A percentile compares a stretch with the other conserved stretches of the same genome.
These are phyloP conservation scores for Sorex fumeus DNA, from an alignment of 2,113 vertebrate species.

Conservation along the genomic window DNA sequence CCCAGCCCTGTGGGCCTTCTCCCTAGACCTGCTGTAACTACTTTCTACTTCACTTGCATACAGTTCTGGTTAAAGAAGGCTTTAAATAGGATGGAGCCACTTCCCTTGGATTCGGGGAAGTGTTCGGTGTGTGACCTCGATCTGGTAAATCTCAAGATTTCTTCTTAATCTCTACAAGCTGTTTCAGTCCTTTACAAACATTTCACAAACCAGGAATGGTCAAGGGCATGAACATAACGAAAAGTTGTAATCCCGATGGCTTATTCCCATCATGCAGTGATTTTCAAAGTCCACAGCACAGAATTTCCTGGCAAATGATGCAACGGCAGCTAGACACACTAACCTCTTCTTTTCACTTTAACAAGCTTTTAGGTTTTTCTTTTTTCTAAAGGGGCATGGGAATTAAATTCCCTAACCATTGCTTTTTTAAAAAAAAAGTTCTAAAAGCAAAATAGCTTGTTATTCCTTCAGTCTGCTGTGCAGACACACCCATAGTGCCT, in stretches of 20 bases:
- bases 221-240: not conserved
- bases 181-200: not conserved
- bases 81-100: not conserved
- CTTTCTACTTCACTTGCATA: not conserved
- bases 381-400: slow-evolving; percentile 22
- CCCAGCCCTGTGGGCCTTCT: too few species aligned
- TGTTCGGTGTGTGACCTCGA: not conserved
- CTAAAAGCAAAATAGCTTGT: not conserved
- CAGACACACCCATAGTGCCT: not conserved
- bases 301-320: slow-evolving; percentile 1
- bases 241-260: not conserved
- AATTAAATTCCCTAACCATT: slow-evolving; percentile 8
- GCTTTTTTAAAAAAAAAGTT: not conserved
- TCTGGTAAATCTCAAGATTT: not conserved
- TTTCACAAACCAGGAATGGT: not conserved
- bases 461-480: not conserved
- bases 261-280: not conserved
- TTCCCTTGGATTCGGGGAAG: not conserved
- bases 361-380: not conserved
- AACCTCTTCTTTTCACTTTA: slow-evolving; percentile 27
- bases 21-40: too few species aligned
- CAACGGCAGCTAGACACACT: not conserved
- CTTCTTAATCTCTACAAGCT: not conserved
- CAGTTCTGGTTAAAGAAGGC: not conserved
- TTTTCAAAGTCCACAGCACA: slow-evolving; percentile 5